Evolutionary conservation across 2,797 vertebrate species (phyloP), one percentile per base, ranked within the genome.

Genomic region (Phaenicophaeus curvirostris): DNA sequence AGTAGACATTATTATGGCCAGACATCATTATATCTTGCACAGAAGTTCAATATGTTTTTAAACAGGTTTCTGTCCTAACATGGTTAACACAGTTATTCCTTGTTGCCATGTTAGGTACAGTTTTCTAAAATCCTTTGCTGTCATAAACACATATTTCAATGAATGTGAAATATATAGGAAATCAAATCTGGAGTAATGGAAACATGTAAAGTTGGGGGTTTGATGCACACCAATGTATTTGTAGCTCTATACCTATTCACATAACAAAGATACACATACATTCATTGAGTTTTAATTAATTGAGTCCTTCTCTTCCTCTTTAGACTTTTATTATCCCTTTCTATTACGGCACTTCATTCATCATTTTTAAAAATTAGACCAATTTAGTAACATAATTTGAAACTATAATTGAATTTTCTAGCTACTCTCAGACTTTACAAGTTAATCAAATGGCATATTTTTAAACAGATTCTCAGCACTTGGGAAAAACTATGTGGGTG

Each of bases 361-460:
- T 98, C 97, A 97, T 80, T 97, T 98, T 96, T 94, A 97, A 97
- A 97, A 97, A 98, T 97, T 97, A 97, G 96, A 93, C 89, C 96
- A 97, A 97, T 98, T 98, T 97, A 95, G 92, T 96, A 96, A 95
- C 89, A 89, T 97, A 96, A 98, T 98, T 98, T 97, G 91, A 97
- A 97, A 96, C 91, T 89, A 95, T 97, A 98, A 98, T 97, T 97
- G 97, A 97, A 98, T 98, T 97, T 97, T 79, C 96, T 95, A 96
- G 90, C 93, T 96, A 91, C 91, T 96, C 88, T 96, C 89, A 93
- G 90, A 87, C 93, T 96, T 96, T 88, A 96, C 90, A 97, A 97
- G 96, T 98, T 98, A 97, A 97, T 97, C 95, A 97, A 97, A 94
- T 86, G 79, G 30, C 94, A 91, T 50, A 87, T 72, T 93, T 92